Percentiles rank a stretch among this genome's conserved stretches.
Evolutionary conservation across 2,888 invertebrate genomes (phyloP).

Genomic region (Dicycla oo): DNA sequence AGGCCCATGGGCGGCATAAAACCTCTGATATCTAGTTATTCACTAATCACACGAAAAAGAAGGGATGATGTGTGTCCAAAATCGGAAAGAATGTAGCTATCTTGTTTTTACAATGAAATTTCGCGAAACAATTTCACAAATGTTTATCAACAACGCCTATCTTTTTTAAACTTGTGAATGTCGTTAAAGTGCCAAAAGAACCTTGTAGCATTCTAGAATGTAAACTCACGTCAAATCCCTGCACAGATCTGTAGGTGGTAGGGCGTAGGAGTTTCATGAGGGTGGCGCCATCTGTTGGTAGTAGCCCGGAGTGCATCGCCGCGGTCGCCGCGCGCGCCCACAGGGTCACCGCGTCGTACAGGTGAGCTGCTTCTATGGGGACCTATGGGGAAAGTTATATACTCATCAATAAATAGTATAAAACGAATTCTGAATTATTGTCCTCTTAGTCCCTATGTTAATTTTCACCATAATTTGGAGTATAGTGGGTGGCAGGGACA

Average conservation of each 20-base stretch:
- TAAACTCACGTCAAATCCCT: constrained; percentile 94
- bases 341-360: constrained; percentile 96
- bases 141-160: not conserved
- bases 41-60: too few species aligned
- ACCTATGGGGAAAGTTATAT: constrained; percentile 86
- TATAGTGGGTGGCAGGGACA: too few species aligned
- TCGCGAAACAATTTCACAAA: not conserved
- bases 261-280: constrained; percentile 95
- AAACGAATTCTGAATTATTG: not conserved
- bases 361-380: constrained; percentile 95
- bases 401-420: not conserved
- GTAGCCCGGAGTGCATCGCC: constrained; percentile 92
- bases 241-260: constrained; percentile 93
- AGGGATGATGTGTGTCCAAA: too few species aligned
- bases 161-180: not conserved
- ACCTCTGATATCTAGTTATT: too few species aligned
- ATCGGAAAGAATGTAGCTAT: not conserved
- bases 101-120: not conserved
- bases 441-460: too few species aligned
- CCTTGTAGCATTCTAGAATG: not conserved
- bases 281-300: constrained; percentile 94
- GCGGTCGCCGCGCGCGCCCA: constrained; percentile 96
- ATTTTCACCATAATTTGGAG: too few species aligned
- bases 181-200: not conserved
- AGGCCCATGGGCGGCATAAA: too few species aligned